Percentiles rank a stretch among this genome's conserved stretches.
Evolutionary conservation across 2,113 vertebrate genomes (phyloP).

Genomic region (Peromyscus polionotus): DNA sequence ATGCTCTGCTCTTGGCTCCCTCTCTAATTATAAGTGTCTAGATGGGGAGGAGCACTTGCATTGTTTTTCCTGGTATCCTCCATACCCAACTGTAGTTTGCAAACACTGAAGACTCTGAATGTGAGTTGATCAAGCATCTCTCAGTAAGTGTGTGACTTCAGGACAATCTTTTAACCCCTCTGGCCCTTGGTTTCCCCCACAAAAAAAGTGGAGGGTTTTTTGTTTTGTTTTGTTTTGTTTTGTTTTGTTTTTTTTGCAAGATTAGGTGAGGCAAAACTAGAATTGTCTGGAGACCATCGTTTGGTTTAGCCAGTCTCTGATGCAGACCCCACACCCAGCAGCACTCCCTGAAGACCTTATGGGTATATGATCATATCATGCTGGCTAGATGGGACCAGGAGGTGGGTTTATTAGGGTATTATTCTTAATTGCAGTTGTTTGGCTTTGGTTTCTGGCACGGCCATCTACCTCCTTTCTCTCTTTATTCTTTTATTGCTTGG

Average conservation of each 20-base stretch:
- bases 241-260: neutral
- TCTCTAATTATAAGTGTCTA: neutral
- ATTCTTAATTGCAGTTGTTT: slow-evolving; percentile 19
- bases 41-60: neutral
- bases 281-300: neutral
- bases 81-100: neutral
- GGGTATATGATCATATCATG: neutral
- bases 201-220: neutral
- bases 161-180: slow-evolving; percentile 3
- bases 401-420: neutral
- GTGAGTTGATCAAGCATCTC: neutral
- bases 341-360: neutral
- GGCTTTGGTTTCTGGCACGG: slow-evolving; percentile 29
- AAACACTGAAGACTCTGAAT: neutral
- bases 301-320: neutral
- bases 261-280: neutral
- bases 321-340: neutral
- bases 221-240: no score
- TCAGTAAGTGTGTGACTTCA: neutral
- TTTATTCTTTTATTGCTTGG: slow-evolving; percentile 62
- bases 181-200: neutral
- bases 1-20: neutral
- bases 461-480: neutral
- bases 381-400: neutral
- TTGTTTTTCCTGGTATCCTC: neutral